These are phyloP conservation scores for Nomia melanderi DNA, from an alignment of 1,140 invertebrate genomes.

Conservation along the genomic window DNA sequence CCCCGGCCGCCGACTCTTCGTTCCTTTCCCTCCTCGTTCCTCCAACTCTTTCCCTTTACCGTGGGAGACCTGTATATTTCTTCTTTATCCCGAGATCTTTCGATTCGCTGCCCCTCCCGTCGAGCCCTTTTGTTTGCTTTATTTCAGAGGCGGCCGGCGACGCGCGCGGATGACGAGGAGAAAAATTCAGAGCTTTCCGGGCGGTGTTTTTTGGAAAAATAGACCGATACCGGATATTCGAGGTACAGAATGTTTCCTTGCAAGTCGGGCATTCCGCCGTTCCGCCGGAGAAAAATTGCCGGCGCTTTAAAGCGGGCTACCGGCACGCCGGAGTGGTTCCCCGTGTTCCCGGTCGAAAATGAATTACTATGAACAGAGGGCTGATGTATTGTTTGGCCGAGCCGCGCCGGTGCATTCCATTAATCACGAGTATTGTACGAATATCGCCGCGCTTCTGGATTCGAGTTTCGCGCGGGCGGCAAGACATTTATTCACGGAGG, in stretches of 20 bases:
- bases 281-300: constrained; percentile 2
- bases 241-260: constrained; percentile 4
- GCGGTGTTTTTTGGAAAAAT: constrained; percentile 4
- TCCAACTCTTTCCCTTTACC: neutral
- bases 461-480: too few species aligned
- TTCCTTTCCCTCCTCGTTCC: neutral
- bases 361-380: neutral
- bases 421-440: too few species aligned
- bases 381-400: neutral
- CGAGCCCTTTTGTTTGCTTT: neutral
- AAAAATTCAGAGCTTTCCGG: neutral
- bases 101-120: neutral
- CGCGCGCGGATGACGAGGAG: neutral
- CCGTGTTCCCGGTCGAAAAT: neutral
- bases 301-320: constrained; percentile 9
- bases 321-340: neutral
- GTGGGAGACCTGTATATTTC: constrained; percentile 31
- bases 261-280: neutral
- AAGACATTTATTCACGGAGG: too few species aligned
- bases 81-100: constrained; percentile 25
- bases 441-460: too few species aligned
- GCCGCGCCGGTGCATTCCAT: too few species aligned
- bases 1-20: neutral
- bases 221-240: constrained; percentile 7
- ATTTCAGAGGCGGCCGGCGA: neutral